Evolutionary conservation across 2,113 vertebrate genomes (phyloP).

Genomic region (Sardina pilchardus): DNA sequence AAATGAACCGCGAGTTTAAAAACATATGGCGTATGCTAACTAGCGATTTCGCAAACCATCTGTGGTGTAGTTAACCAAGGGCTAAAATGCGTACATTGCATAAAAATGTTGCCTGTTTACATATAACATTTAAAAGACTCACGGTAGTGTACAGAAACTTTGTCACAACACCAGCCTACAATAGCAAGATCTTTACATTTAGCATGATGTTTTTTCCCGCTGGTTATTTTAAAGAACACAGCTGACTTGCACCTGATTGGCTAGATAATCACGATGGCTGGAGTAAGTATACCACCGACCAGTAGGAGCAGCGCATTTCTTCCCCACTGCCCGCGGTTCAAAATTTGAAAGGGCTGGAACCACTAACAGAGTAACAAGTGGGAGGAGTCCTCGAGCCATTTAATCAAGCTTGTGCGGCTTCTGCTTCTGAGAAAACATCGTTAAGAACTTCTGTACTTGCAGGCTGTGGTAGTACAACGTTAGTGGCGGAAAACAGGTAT

Average conservation of each 20-base stretch:
- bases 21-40: not conserved
- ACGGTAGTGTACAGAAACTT: not conserved
- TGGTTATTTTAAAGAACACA: slow-evolving; percentile 71
- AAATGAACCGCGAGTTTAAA: not conserved
- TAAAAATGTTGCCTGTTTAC: not conserved
- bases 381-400: slow-evolving; percentile 56
- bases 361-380: slow-evolving; percentile 53
- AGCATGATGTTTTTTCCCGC: slow-evolving; percentile 66
- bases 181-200: not conserved
- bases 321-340: slow-evolving; percentile 28
- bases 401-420: slow-evolving; percentile 64
- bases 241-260: not conserved
- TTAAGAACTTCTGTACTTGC: slow-evolving; percentile 33
- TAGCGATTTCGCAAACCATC: not conserved
- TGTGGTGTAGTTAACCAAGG: not conserved
- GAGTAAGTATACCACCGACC: not conserved
- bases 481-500: slow-evolving; percentile 61
- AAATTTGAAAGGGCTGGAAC: slow-evolving; percentile 52
- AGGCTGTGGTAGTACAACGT: slow-evolving; percentile 44
- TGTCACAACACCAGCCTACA: not conserved
- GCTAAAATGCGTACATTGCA: not conserved
- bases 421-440: slow-evolving; percentile 64
- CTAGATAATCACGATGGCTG: slow-evolving; percentile 34
- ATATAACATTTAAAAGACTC: not conserved
- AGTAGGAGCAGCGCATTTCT: slow-evolving; percentile 32